A percentile compares a stretch with the other conserved stretches of the same genome.
phyloP scores from a whole-genome alignment of 2,113 vertebrate genomes.

The Chloroceryle aenea region DNA sequence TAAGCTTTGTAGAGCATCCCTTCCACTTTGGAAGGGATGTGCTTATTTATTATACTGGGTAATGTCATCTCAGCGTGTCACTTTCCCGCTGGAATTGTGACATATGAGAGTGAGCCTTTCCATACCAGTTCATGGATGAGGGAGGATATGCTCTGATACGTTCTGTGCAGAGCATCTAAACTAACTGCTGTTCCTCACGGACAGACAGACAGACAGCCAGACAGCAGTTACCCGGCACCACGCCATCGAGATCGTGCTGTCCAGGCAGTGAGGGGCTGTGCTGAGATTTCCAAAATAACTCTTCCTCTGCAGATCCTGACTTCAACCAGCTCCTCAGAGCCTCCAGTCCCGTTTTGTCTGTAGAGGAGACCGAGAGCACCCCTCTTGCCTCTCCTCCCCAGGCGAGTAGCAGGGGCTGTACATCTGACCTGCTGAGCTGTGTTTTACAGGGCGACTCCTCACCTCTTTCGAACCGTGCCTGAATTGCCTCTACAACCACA shows the following conservation, averaged over 20 bases:
- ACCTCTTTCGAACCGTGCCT: background rate
- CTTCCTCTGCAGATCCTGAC: background rate
- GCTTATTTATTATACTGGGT: background rate
- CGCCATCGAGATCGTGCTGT: fast-evolving
- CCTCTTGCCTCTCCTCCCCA: background rate
- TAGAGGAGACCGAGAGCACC: background rate
- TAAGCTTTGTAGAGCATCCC: background rate
- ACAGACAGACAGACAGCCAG: background rate
- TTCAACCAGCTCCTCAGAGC: background rate
- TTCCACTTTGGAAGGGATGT: background rate
- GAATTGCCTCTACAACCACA: background rate
- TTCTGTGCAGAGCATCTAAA: background rate
- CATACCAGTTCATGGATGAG: background rate
- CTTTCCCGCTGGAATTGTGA: background rate
- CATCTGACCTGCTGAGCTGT: background rate
- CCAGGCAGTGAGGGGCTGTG: background rate
- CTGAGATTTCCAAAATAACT: background rate
- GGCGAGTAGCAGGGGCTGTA: background rate
- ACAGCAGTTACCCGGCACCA: background rate
- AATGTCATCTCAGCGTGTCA: background rate
- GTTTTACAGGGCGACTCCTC: background rate
- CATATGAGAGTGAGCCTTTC: background rate
- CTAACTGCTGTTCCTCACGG: background rate
- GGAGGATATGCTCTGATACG: background rate
- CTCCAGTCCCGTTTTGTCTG: background rate